phyloP scores from a whole-genome alignment of 2,113 vertebrate genomes.

The Suricata suricatta region DNA sequence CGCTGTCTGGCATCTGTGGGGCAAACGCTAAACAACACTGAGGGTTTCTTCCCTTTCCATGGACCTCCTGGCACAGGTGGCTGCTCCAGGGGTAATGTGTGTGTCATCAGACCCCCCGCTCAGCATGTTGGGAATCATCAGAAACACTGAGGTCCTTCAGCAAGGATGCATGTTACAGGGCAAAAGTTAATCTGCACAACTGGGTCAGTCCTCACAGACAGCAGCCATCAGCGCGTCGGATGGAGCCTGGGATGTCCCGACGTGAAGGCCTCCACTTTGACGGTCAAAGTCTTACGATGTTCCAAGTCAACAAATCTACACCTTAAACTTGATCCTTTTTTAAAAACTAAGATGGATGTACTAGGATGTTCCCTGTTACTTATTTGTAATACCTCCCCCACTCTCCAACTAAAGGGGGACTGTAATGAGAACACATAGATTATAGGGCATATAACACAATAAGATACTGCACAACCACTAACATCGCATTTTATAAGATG shows the following conservation, averaged over 20 bases:
- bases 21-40: not conserved
- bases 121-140: not conserved
- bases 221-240: not conserved
- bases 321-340: not conserved
- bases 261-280: not conserved
- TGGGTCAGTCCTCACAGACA: not conserved
- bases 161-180: not conserved
- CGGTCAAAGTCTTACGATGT: not conserved
- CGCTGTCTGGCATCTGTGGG: not conserved
- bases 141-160: not conserved
- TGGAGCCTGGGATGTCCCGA: not conserved
- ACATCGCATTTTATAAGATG: constrained; percentile 1
- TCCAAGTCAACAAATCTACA: not conserved
- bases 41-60: not conserved
- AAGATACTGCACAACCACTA: not conserved
- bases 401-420: not conserved
- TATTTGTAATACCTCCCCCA: not conserved
- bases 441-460: not conserved
- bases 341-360: not conserved
- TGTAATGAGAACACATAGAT: not conserved
- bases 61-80: too few relatives aligned
- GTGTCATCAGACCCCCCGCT: not conserved
- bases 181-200: not conserved
- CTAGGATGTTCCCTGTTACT: not conserved
- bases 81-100: not conserved